Evolutionary conservation across 1,140 invertebrate species (phyloP).

Genomic region (Chrysoperla carnea): DNA sequence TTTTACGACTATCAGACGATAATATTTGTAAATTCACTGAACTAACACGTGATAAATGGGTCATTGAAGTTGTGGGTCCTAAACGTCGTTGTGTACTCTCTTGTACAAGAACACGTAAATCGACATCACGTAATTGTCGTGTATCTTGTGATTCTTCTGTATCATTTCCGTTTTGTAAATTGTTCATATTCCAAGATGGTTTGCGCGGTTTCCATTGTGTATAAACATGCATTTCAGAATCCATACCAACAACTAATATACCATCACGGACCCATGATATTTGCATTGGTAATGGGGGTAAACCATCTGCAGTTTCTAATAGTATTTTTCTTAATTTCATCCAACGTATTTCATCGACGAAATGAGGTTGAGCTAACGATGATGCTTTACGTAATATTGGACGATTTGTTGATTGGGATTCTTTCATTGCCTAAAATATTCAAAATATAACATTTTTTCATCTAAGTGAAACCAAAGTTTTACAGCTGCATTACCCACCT

Average conservation of each 20-base stretch:
- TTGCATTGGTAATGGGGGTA: slow-evolving; percentile 93
- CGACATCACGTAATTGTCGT: slow-evolving; percentile 61
- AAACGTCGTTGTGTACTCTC: slow-evolving; percentile 47
- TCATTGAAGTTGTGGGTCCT: slow-evolving; percentile 57
- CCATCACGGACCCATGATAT: slow-evolving; percentile 97
- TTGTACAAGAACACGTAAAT: slow-evolving; percentile 51
- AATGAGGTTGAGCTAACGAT: slow-evolving; percentile 64
- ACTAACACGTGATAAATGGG: slow-evolving; percentile 60
- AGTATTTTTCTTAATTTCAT: slow-evolving; percentile 88
- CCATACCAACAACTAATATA: slow-evolving; percentile 95
- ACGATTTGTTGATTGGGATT: slow-evolving; percentile 57
- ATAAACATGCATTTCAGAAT: slow-evolving; percentile 99
- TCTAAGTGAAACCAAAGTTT: too few species aligned
- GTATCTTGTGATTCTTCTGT: slow-evolving; percentile 49
- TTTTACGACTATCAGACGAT: slow-evolving; percentile 46
- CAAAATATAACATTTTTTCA: not conserved
- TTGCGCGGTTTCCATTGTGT: slow-evolving; percentile 86
- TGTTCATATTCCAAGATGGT: slow-evolving; percentile 16
- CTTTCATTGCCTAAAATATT: slow-evolving; percentile 45
- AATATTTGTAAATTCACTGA: slow-evolving; percentile 66
- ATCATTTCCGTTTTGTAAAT: slow-evolving; percentile 19
- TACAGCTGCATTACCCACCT: too few species aligned
- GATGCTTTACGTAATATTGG: slow-evolving; percentile 74
- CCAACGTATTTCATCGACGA: slow-evolving; percentile 82
- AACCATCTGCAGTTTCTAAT: slow-evolving; percentile 81